Conservation (phyloP, 2,113 vertebrate species). For the Chionodraco myersi region DNA sequence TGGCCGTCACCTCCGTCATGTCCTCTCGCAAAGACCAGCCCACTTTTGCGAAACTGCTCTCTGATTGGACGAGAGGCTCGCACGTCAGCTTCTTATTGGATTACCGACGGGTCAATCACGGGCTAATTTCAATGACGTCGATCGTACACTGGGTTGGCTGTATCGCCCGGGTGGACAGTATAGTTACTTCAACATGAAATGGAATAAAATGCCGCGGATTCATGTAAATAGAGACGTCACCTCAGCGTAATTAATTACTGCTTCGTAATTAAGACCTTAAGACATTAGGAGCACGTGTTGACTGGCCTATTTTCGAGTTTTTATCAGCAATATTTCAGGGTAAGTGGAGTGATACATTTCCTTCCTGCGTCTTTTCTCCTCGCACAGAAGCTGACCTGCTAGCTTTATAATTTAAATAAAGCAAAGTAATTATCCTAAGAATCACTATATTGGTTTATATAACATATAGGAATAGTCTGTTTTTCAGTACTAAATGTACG, state of each 20-base stretch:
- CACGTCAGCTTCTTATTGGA: constrained; percentile 68
- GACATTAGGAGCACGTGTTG: constrained; percentile 12
- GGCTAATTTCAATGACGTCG: constrained; percentile 76
- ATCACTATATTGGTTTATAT: neutral
- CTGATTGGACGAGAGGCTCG: constrained; percentile 61
- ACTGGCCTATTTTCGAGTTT: constrained; percentile 46
- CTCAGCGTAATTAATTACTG: constrained; percentile 43
- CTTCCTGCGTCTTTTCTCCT: constrained; percentile 81
- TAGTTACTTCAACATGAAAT: constrained; percentile 83
- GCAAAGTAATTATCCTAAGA: constrained; percentile 19
- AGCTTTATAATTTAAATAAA: constrained; percentile 62
- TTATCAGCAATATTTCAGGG: constrained; percentile 79
- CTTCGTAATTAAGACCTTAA: constrained; percentile 28
- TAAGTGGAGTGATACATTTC: constrained; percentile 85
- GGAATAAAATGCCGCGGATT: constrained; percentile 78
- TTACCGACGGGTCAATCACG: constrained; percentile 50
- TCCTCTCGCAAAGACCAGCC: constrained; percentile 70
- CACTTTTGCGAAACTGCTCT: constrained; percentile 4
- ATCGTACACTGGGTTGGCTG: constrained; percentile 74
- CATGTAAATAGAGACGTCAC: constrained; percentile 61
- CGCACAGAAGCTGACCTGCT: constrained; percentile 50
- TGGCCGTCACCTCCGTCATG: constrained; percentile 84
- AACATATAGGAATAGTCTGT: no score
- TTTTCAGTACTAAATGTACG: neutral
- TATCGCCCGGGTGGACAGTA: constrained; percentile 82